Evolutionary conservation across 2,113 vertebrate genomes (phyloP), one percentile per base, ranked within the genome.

Genomic region (Butorides virescens): DNA sequence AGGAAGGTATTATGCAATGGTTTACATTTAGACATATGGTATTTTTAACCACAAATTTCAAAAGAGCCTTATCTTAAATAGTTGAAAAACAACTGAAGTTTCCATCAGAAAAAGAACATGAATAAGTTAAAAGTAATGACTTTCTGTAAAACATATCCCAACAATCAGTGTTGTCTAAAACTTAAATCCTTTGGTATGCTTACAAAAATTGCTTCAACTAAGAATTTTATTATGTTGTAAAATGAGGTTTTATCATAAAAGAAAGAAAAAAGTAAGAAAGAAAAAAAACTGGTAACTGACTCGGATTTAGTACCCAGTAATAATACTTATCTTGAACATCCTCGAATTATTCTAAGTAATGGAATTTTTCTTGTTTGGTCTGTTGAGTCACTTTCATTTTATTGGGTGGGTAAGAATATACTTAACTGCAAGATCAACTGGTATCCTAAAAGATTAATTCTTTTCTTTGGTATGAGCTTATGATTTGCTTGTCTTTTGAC

Each of bases 21-120:
- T 76, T 85, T 96, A 49, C 19, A 46, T 92, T 86, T 86, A 68
- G 71, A 52, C 58, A 58, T 32, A 47, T 2, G 7, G 19, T 56
- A 92, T 80, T 79, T 96, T 95, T 80, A 92, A 92, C 63, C 15
- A 76, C 39, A 86, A 79, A 68, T 79, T 94, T 92, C 50, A 80
- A 88, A 93, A 70, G 52, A 92, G 9, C 5, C 42, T 95, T 93
- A 80, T 95, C 88, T 90, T 46, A 88, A 94, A 80, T 59, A 71
- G 49, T 49, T 71, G 63, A 94, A 59, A 88, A 94, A 92, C 88
- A 90, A 94, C 79, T 94, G 73, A 83, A 82, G 14, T 80, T 95
- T 80, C 72, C 36, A 66, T 92, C 67, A 93, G 50, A 91, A 59
- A 77, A 91, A 79, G 63, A 92, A 73, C 42, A 83, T 22, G 53